These are phyloP conservation scores for Chrysopa pallens DNA, from an alignment of 1,140 invertebrate genomes.

Conservation along the genomic window DNA sequence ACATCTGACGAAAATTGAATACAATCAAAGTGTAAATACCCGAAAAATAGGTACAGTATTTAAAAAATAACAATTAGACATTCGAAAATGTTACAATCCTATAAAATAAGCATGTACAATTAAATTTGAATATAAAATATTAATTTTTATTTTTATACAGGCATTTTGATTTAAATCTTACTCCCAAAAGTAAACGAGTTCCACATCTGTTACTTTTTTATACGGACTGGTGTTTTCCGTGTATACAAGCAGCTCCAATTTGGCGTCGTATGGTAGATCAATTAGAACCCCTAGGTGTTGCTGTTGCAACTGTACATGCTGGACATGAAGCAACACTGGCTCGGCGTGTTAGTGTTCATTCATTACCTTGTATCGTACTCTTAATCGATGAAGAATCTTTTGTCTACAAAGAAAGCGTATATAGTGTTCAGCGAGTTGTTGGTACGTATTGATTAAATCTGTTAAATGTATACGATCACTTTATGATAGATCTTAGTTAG, in stretches of 20 bases:
- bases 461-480: no score
- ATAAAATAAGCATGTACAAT: no score
- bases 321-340: constrained; percentile 58
- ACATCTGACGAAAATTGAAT: no score
- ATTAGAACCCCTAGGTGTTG: constrained; percentile 56
- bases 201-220: constrained; percentile 79
- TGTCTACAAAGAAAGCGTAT: constrained; percentile 59
- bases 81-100: no score
- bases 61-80: no score
- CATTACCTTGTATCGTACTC: constrained; percentile 65
- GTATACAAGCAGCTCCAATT: constrained; percentile 62
- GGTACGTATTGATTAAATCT: constrained; percentile 24
- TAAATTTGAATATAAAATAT: no score
- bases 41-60: no score
- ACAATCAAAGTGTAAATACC: no score
- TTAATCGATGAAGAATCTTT: constrained; percentile 62
- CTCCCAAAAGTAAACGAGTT: constrained; percentile 61
- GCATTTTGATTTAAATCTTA: constrained; percentile 68
- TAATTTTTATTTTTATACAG: constrained; percentile 26
- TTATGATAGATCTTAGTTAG: no score
- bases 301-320: constrained; percentile 64
- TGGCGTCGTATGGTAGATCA: constrained; percentile 70
- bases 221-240: constrained; percentile 85
- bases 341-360: constrained; percentile 55
- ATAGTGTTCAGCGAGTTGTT: constrained; percentile 61